Conservation (phyloP, 2,888 invertebrate species). For the Torymus texanus region DNA sequence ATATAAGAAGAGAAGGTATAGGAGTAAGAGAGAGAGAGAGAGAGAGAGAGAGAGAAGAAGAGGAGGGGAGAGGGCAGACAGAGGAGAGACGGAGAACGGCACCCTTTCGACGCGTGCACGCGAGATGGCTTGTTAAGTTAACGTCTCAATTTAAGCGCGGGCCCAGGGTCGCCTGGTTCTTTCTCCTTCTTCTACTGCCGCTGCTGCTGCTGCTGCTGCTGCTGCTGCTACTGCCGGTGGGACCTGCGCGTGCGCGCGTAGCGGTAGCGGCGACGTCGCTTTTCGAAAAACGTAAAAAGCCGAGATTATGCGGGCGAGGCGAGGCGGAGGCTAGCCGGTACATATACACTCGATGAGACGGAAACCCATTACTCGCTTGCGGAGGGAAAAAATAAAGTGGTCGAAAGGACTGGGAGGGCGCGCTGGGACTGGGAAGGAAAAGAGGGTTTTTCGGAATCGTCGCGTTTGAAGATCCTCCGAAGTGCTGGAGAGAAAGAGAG, state of each 20-base stretch:
- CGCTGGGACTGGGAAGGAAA: constrained; percentile 46
- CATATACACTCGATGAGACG: constrained; percentile 4
- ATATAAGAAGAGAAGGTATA: neutral
- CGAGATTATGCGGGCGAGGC: too few species aligned
- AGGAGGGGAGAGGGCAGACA: too few species aligned
- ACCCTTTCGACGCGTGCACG: constrained; percentile 5
- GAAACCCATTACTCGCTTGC: constrained; percentile 18
- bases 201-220: too few species aligned
- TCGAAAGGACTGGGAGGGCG: constrained; percentile 29
- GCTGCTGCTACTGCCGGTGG: neutral
- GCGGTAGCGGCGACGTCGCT: neutral
- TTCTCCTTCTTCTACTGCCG: too few species aligned
- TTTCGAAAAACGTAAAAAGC: neutral
- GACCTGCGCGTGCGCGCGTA: neutral
- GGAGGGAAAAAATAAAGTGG: neutral
- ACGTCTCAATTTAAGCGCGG: constrained; percentile 26
- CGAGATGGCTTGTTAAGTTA: constrained; percentile 26
- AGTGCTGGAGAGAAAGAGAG: constrained; percentile 60
- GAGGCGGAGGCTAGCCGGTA: neutral
- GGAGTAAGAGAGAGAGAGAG: neutral
- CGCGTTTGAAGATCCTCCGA: constrained; percentile 60
- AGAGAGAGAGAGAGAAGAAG: neutral
- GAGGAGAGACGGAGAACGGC: constrained; percentile 25
- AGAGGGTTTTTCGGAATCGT: constrained; percentile 63
- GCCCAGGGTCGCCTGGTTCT: constrained; percentile 2